A percentile compares a stretch with the other conserved stretches of the same genome.
Conservation (phyloP, 2,797 vertebrate genomes). For the Streptopelia turtur region DNA sequence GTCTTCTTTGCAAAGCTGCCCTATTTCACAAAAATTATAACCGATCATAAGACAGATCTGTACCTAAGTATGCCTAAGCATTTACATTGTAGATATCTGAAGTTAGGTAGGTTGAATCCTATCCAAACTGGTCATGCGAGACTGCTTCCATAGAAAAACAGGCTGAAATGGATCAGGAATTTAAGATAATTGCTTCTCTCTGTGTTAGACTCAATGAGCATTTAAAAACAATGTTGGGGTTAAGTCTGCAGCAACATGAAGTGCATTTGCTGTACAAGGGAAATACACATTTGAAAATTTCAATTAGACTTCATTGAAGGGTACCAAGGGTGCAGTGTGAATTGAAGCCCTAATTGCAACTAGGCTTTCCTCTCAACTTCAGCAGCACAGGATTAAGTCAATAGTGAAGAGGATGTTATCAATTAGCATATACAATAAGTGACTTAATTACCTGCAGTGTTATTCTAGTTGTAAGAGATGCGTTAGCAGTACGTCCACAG, state of each 20-base stretch:
- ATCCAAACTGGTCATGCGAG: neutral
- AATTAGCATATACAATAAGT: neutral
- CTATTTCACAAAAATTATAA: neutral
- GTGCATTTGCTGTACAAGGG: neutral
- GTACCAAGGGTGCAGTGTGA: neutral
- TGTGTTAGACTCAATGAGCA: neutral
- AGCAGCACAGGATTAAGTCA: neutral
- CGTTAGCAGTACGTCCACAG: neutral
- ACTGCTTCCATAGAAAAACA: neutral
- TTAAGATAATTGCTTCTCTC: constrained; percentile 8
- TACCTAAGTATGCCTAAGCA: neutral
- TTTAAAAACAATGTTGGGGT: neutral
- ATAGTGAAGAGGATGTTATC: neutral
- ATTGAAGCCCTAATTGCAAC: neutral
- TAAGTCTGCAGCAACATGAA: neutral
- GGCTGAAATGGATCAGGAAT: neutral
- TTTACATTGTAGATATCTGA: neutral
- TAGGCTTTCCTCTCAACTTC: neutral
- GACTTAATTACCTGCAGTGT: neutral
- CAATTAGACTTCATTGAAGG: neutral
- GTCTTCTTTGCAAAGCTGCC: neutral
- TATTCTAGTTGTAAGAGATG: neutral
- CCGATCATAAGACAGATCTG: neutral
- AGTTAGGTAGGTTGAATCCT: neutral
- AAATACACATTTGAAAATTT: neutral